phyloP scores from a whole-genome alignment of 2,113 vertebrate species.

The Uria lomvia region DNA sequence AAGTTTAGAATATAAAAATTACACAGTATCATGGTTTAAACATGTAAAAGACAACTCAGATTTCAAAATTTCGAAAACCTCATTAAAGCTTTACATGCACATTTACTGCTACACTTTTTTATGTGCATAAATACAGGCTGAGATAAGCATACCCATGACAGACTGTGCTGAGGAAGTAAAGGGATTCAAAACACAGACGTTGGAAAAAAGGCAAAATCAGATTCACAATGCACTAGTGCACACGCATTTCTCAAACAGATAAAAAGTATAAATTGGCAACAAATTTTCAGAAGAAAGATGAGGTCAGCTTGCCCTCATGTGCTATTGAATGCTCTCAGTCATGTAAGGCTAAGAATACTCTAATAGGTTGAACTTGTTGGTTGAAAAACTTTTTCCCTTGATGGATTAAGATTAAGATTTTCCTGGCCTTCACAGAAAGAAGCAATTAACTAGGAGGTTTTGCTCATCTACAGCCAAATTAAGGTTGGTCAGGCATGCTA shows the following conservation, averaged over 20 bases:
- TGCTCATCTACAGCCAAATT: not conserved
- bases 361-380: not conserved
- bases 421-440: slow-evolving; percentile 23
- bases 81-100: not conserved
- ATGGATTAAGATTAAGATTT: not conserved
- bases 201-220: not conserved
- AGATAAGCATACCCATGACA: not conserved
- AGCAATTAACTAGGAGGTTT: slow-evolving; percentile 21
- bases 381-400: not conserved
- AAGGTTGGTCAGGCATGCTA: not conserved
- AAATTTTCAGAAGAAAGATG: not conserved
- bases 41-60: not conserved
- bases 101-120: not conserved
- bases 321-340: not conserved
- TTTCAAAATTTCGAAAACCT: not conserved
- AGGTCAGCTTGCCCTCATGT: slow-evolving; percentile 3
- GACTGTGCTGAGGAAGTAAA: not conserved
- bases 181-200: not conserved
- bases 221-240: not conserved
- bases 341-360: not conserved
- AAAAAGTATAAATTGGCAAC: not conserved
- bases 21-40: not conserved
- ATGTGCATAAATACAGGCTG: not conserved
- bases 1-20: not conserved
- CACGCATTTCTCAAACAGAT: not conserved